phyloP scores from a whole-genome alignment of 1,140 invertebrate genomes.

The Ceratosolen solmsi region DNA sequence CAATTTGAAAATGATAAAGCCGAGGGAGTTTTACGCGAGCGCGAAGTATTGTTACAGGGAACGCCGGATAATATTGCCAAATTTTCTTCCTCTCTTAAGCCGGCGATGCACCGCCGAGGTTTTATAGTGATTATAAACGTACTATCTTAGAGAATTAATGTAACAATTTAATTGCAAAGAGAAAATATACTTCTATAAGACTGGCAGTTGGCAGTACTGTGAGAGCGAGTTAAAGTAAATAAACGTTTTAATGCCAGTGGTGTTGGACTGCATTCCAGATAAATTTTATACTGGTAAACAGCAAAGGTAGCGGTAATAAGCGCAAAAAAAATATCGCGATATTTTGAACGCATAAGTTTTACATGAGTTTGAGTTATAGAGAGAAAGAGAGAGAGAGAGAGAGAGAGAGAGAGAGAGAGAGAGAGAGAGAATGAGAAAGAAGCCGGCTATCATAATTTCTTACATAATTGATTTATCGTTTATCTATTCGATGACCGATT shows the following conservation, averaged over 20 bases:
- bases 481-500: no score
- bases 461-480: no score
- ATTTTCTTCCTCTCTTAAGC: no score
- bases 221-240: not conserved
- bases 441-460: not conserved
- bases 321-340: not conserved
- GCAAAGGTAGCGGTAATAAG: not conserved
- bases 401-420: slow-evolving; percentile 6
- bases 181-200: not conserved
- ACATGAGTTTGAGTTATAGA: no score
- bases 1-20: not conserved
- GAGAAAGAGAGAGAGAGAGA: not conserved
- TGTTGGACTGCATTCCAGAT: not conserved
- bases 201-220: not conserved
- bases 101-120: no score
- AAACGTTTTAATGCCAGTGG: not conserved
- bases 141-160: not conserved
- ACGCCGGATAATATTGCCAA: not conserved
- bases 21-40: not conserved
- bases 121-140: no score
- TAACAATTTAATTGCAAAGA: not conserved
- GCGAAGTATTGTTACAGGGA: not conserved
- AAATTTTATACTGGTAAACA: not conserved
- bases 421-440: not conserved
- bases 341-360: no score